Evolutionary conservation across 1,140 invertebrate genomes (phyloP).

Genomic region (Pristionchus pacificus): DNA sequence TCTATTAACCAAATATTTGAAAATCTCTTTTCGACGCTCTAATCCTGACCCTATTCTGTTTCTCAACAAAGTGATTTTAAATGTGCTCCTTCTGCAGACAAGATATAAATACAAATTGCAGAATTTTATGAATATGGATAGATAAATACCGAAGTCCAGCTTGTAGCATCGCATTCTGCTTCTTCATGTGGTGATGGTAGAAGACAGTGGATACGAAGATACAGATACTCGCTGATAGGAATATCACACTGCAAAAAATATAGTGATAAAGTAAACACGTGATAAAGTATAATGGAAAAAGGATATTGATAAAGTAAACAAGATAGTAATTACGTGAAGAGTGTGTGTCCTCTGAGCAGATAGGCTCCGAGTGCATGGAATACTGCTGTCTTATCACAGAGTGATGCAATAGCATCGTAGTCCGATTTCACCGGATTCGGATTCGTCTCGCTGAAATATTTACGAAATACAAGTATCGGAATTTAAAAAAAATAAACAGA

Average conservation of each 20-base stretch:
- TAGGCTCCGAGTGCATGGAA: conserved; percentile 55
- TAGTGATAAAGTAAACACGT: neutral
- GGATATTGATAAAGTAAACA: too few relatives aligned
- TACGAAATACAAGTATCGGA: conserved; percentile 15
- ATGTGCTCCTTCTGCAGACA: neutral
- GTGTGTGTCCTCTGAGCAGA: conserved; percentile 49
- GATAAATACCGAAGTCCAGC: conserved; percentile 20
- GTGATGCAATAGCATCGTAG: conserved; percentile 47
- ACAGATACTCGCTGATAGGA: conserved; percentile 49
- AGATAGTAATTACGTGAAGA: conserved; percentile 49
- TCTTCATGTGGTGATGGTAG: conserved; percentile 48
- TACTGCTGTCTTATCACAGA: conserved; percentile 47
- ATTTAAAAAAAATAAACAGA: neutral
- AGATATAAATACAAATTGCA: neutral
- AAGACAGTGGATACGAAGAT: conserved; percentile 48
- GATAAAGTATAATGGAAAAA: neutral
- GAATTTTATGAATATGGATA: neutral
- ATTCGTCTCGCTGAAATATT: too few relatives aligned
- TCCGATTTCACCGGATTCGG: conserved; percentile 48
- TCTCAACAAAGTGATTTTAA: conserved; percentile 6
- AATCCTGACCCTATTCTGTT: conserved; percentile 13
- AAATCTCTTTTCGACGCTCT: too few relatives aligned
- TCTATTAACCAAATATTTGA: too few relatives aligned
- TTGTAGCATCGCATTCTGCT: conserved; percentile 45
- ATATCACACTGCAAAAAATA: conserved; percentile 27